Evolutionary conservation across 2,888 invertebrate species (phyloP).

Genomic region (Osmoderma eremita): DNA sequence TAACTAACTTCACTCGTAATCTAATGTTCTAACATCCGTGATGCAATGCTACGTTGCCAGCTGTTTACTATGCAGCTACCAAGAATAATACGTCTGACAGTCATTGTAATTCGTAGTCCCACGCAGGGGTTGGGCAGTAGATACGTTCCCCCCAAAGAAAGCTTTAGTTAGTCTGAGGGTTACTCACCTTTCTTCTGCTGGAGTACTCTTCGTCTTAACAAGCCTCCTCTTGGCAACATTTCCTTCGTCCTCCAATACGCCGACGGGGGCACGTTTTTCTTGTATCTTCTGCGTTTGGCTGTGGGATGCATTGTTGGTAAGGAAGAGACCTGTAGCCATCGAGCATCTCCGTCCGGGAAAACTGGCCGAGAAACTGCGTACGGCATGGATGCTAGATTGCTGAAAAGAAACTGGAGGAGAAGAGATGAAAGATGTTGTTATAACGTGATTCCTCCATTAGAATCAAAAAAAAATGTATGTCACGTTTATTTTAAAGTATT

Average conservation of each 20-base stretch:
- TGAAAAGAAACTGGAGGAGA: conserved; percentile 61
- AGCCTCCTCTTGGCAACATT: conserved; percentile 58
- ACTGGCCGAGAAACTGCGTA: conserved; percentile 63
- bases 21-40: background rate
- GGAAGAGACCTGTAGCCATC: conserved; percentile 55
- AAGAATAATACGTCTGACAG: background rate
- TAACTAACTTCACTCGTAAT: background rate
- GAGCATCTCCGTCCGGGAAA: conserved; percentile 60
- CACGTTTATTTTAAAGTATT: too few relatives aligned
- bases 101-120: background rate
- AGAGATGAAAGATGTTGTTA: too few relatives aligned
- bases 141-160: too few relatives aligned
- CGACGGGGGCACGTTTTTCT: conserved; percentile 56
- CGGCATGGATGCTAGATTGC: conserved; percentile 62
- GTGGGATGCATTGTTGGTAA: conserved; percentile 44
- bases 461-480: too few relatives aligned
- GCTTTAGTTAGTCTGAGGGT: too few relatives aligned
- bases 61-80: background rate
- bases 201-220: conserved; percentile 52
- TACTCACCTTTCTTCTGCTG: conserved; percentile 45
- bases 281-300: conserved; percentile 48
- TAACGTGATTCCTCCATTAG: too few relatives aligned
- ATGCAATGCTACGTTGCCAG: background rate
- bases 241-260: conserved; percentile 54
- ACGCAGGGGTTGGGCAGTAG: background rate